Conservation (phyloP, 2,797 vertebrate species). For the Lycodopsis pacificus region DNA sequence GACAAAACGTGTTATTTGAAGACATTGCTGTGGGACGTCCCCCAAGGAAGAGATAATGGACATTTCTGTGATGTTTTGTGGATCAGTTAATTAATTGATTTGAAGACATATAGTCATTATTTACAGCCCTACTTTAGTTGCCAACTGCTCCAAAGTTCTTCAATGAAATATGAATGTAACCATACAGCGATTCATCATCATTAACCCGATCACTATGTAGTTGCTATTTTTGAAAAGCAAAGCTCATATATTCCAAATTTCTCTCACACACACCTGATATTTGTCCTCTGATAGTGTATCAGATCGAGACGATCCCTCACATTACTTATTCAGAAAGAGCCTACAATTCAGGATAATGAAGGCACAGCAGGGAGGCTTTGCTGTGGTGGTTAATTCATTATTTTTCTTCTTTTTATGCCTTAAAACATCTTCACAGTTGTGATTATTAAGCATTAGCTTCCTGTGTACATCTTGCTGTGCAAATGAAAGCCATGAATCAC, state of each 20-base stretch:
- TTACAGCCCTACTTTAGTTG: neutral
- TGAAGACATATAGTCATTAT: neutral
- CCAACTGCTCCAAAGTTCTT: neutral
- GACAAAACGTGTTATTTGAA: neutral
- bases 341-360: conserved; percentile 8
- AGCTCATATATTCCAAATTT: neutral
- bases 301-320: neutral
- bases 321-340: conserved; percentile 1
- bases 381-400: conserved; percentile 2
- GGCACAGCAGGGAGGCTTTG: neutral
- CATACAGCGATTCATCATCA: neutral
- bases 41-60: no score
- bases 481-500: conserved; percentile 9
- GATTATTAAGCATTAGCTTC: conserved; percentile 14
- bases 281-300: neutral
- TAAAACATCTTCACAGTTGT: conserved; percentile 3
- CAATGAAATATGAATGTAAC: neutral
- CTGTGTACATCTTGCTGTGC: conserved; percentile 10
- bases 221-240: neutral
- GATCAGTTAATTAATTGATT: neutral
- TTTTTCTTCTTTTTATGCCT: neutral
- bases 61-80: neutral
- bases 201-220: neutral
- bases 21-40: neutral
- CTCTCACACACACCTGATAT: neutral